Conservation (phyloP, 2,797 vertebrate species). For the Anguilla pacifica region DNA sequence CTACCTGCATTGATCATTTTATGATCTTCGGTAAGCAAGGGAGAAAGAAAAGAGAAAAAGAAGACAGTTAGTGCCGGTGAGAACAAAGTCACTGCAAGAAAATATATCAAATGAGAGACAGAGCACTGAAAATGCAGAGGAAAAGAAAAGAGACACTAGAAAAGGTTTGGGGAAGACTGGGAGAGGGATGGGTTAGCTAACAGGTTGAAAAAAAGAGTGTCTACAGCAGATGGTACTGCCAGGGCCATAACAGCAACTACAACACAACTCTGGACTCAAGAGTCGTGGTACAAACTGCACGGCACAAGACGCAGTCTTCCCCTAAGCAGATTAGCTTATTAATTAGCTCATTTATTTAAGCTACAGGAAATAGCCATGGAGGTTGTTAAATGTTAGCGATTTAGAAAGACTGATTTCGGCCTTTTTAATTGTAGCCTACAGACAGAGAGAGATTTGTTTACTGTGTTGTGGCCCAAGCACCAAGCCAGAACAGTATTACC, state of each 20-base stretch:
- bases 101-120: background rate
- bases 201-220: background rate
- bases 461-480: background rate
- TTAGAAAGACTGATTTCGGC: background rate
- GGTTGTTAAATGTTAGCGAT: background rate
- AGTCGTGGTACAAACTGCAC: background rate
- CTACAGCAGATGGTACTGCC: background rate
- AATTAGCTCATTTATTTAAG: background rate
- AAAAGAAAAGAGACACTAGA: background rate
- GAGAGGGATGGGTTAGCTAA: background rate
- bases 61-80: constrained; percentile 30
- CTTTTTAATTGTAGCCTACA: background rate
- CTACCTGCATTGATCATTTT: constrained; percentile 77
- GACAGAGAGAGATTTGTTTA: background rate
- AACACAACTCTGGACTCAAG: background rate
- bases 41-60: constrained; percentile 30
- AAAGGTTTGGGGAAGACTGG: background rate
- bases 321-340: background rate
- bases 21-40: constrained; percentile 70
- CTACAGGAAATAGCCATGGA: background rate
- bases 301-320: background rate
- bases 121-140: background rate
- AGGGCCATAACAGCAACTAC: background rate
- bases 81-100: constrained; percentile 21
- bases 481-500: background rate